A percentile compares a stretch with the other conserved stretches of the same genome.
These are phyloP conservation scores for Bradypus variegatus DNA, from an alignment of 2,797 vertebrate species.

Conservation along the genomic window DNA sequence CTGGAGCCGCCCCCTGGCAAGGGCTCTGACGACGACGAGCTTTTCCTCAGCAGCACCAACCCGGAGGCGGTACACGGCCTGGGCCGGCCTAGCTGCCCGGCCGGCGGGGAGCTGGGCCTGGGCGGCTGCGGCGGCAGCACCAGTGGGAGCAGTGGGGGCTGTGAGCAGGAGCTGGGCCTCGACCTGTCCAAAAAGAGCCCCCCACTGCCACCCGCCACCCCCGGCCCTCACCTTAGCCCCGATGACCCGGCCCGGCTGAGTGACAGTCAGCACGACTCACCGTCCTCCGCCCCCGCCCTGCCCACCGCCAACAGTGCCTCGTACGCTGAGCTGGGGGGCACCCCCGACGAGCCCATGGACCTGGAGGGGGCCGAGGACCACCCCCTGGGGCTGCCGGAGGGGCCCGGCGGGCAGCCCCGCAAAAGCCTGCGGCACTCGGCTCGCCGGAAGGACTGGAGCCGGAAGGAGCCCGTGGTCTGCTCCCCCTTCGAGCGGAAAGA, in stretches of 20 bases:
- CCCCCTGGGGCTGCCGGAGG: slow-evolving; percentile 74
- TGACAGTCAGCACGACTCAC: slow-evolving; percentile 88
- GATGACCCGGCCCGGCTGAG: slow-evolving; percentile 86
- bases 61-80: slow-evolving; percentile 77
- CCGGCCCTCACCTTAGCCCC: slow-evolving; percentile 76
- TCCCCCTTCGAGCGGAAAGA: slow-evolving; percentile 72
- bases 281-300: slow-evolving; percentile 86
- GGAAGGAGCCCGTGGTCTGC: slow-evolving; percentile 73
- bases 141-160: slow-evolving; percentile 82
- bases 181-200: slow-evolving; percentile 97
- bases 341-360: slow-evolving; percentile 84
- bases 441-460: slow-evolving; percentile 91
- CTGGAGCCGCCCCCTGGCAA: slow-evolving; percentile 83
- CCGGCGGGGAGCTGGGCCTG: slow-evolving; percentile 72
- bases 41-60: slow-evolving; percentile 83
- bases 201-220: slow-evolving; percentile 76
- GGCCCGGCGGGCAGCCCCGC: slow-evolving; percentile 75
- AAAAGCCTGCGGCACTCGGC: slow-evolving; percentile 85
- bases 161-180: slow-evolving; percentile 87
- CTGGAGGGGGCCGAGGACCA: slow-evolving; percentile 79
- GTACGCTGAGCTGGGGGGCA: slow-evolving; percentile 76
- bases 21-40: slow-evolving; percentile 89
- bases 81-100: slow-evolving; percentile 67
- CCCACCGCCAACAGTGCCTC: slow-evolving; percentile 93
- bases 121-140: slow-evolving; percentile 82